Conservation (phyloP, 2,888 invertebrate species). For the Meloe dianella region DNA sequence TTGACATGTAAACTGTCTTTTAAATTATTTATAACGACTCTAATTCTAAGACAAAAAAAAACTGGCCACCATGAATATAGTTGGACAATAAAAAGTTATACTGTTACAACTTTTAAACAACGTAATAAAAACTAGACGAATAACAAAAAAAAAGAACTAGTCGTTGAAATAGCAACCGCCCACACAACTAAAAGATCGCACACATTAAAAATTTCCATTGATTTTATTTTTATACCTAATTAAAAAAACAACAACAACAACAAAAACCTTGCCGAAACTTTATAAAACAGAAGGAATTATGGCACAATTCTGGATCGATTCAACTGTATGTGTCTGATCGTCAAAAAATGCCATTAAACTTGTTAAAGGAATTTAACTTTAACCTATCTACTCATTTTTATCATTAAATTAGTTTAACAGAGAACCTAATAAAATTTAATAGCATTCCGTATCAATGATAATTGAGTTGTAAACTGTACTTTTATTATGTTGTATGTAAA, state of each 20-base stretch:
- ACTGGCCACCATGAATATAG: slow-evolving; percentile 2
- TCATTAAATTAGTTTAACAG: slow-evolving; percentile 6
- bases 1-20: background rate
- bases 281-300: background rate
- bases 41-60: slow-evolving; percentile 3
- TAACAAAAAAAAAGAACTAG: background rate
- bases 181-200: background rate
- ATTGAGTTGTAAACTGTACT: slow-evolving; percentile 35
- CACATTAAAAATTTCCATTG: background rate
- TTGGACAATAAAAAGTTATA: slow-evolving; percentile 4
- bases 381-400: background rate
- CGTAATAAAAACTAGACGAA: background rate
- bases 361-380: background rate
- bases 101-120: slow-evolving; percentile 5
- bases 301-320: background rate
- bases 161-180: background rate
- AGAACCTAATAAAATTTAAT: slow-evolving; percentile 27
- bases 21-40: background rate
- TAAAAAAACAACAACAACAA: background rate
- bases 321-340: background rate
- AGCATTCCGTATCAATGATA: slow-evolving; percentile 32
- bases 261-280: background rate
- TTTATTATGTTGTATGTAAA: slow-evolving; percentile 27
- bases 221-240: background rate
- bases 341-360: slow-evolving; percentile 6